Base-by-base conservation (phyloP, 2,888 invertebrate genomes). In the Eulithis prunata region DNA sequence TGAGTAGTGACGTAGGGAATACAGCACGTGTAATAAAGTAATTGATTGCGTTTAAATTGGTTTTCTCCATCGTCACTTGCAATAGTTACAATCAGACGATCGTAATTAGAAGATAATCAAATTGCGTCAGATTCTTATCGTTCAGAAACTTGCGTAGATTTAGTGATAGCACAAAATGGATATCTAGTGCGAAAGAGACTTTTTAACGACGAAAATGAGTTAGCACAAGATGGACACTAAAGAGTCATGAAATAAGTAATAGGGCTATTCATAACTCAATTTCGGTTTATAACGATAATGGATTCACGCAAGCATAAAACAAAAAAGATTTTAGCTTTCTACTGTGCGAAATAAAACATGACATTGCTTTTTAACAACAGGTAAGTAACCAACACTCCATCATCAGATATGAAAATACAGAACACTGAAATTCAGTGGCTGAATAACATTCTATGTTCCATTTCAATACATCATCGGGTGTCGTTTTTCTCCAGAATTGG, bases 61-160 rank as follows among this genome's bases (percentile, higher is more conserved):
- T 32, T 62, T 41, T 62, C 36, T 52, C 32, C 57, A 41, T 53
- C 46, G 63, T 57, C 46, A 55, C 46, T 52, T 36, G 38, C 47
- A 59, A 62, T 47, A 55, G 36, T 52, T 36, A 47, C 47, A 59
- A 62, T 47, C 41, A 59, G 28, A 52, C 51, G 28, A 53, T 64
- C 59, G 36, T 56, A 64, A 64, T 60, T 56, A 58, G 51, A 41
- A 13, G 41, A 49, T 56, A 57, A 43, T 46, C 8, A 57, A 46
- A 13, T 46, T 62, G 57, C 45, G 52, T 63, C 57, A 57, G 57
- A n/a, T 14, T 2, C 21, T 56, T 62, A 62, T 62, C 47, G 46
- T 11, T n/a, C 3, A 36, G 38, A 13, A 14, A 32, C 46, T 57
- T 36, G 47, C 51, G 32, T 57, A 51, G 32, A 36, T 45, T 56